A percentile compares a stretch with the other conserved stretches of the same genome.
Evolutionary conservation across 2,888 invertebrate genomes (phyloP).

Genomic region (Polyommatus iphigenia): DNA sequence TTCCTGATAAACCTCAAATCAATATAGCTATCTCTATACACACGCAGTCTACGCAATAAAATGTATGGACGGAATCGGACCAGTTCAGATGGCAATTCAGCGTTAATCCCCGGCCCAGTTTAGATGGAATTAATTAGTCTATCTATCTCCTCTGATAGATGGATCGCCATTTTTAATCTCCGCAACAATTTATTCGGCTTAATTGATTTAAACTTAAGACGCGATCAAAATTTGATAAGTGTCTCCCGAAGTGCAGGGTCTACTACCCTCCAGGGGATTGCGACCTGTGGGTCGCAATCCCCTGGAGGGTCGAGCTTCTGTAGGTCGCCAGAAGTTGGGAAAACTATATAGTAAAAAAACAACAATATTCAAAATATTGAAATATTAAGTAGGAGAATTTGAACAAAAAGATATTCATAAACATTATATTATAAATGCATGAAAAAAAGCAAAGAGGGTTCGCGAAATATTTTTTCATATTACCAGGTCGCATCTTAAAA

Average conservation of each 20-base stretch:
- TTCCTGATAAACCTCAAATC: background rate
- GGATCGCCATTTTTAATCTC: constrained; percentile 14
- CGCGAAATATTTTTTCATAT: too few species aligned
- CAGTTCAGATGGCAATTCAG: constrained; percentile 22
- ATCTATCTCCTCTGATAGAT: constrained; percentile 5
- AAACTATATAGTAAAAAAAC: too few species aligned
- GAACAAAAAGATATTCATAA: too few species aligned
- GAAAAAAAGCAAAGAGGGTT: too few species aligned
- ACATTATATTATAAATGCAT: too few species aligned
- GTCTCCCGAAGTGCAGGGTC: background rate
- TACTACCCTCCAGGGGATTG: too few species aligned
- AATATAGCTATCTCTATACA: constrained; percentile 1
- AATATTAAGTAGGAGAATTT: too few species aligned
- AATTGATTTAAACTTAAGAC: constrained; percentile 6
- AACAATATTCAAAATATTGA: too few species aligned
- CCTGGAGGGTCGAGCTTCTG: too few species aligned
- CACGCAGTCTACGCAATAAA: constrained; percentile 14
- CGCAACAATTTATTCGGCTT: background rate
- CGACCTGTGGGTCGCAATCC: too few species aligned
- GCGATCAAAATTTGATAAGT: background rate
- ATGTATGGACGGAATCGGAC: constrained; percentile 28
- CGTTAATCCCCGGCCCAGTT: constrained; percentile 16
- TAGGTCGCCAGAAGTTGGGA: too few species aligned
- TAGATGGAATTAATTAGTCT: constrained; percentile 26
- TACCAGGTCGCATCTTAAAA: too few species aligned